Evolutionary conservation across 2,888 invertebrate species (phyloP), one percentile per base, ranked within the genome.

Genomic region (Synergus gifuensis): DNA sequence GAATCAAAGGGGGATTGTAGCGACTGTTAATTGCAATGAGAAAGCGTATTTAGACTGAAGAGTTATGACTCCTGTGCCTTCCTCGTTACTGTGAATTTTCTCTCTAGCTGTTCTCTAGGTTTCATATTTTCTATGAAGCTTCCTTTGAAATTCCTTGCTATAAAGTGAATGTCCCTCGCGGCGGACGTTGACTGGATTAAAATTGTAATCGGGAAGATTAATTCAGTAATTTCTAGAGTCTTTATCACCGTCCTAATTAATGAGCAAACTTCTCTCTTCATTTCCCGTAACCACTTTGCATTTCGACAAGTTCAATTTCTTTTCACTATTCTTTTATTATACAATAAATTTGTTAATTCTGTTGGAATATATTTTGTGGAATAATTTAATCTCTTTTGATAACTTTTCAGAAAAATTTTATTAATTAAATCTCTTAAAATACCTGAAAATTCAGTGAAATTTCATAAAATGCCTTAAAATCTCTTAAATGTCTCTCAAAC

Each of bases 181-280:
- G 44, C 44, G 77, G 79, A 80, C 77, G 73, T 69, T 76, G 42
- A 79, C 76, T 76, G 79, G 82, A 82, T 82, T 83, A 83, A 82
- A 82, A 83, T 76, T 81, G 81, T 80, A 82, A 82, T 82, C 80
- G 76, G 77, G 44, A 82, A 82, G 83, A 83, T 82, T 80, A 83
- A 83, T 81, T 76, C 81, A 77, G 79, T 81, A 76, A 78, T 84
- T 83, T 81, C 79, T 78, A 16, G 36, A 73, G 54, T 49, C 73
- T 36, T 73, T 73, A 73, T 73, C 54, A 76, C 80, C 78, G 80
- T 78, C 79, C 82, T 83, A 82, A 83, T 82, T 81, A 83, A 83
- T 79, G 81, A 83, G 82, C 80, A 81, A 83, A 83, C 82, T 83
- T 82, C 62, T 76, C 76, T 79, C 78, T 80, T 42, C 36, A 73